These are phyloP conservation scores for Colletes gigas DNA, from an alignment of 1,140 invertebrate genomes.

Conservation along the genomic window DNA sequence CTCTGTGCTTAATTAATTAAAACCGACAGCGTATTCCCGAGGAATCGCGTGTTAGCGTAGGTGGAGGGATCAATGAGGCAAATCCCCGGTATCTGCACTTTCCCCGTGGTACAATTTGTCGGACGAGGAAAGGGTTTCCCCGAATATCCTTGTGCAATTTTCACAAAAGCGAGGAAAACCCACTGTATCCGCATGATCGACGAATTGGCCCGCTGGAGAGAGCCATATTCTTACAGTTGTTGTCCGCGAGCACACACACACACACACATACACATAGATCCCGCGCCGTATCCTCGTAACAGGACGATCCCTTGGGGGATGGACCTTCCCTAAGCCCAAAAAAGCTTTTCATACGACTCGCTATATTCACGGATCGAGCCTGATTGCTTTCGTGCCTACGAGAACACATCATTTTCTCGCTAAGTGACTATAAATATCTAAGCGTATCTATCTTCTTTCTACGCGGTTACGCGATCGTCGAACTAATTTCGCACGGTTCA, in stretches of 20 bases:
- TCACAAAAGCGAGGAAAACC: conserved; percentile 51
- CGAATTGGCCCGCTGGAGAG: conserved; percentile 30
- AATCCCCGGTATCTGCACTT: conserved; percentile 48
- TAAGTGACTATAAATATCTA: conserved; percentile 31
- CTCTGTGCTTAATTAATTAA: conserved; percentile 68
- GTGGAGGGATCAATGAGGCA: conserved; percentile 48
- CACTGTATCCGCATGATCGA: conserved; percentile 37
- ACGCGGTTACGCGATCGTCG: not conserved
- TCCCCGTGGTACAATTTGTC: conserved; percentile 61
- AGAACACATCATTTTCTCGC: conserved; percentile 21
- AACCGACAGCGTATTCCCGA: conserved; percentile 62
- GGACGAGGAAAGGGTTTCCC: conserved; percentile 49
- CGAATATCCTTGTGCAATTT: conserved; percentile 64
- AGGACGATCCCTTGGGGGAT: conserved; percentile 21
- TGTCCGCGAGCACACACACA: not conserved
- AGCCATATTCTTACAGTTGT: conserved; percentile 4
- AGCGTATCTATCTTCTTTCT: conserved; percentile 1
- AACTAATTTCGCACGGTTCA: too few relatives aligned
- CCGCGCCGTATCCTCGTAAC: not conserved
- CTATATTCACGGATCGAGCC: not conserved
- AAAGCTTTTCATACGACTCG: not conserved
- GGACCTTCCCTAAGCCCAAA: conserved; percentile 24
- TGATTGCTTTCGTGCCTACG: not conserved
- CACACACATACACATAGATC: not conserved
- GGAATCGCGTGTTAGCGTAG: conserved; percentile 64